Evolutionary conservation across 2,113 vertebrate species (phyloP).

Genomic region (Scartelaos histophorus): DNA sequence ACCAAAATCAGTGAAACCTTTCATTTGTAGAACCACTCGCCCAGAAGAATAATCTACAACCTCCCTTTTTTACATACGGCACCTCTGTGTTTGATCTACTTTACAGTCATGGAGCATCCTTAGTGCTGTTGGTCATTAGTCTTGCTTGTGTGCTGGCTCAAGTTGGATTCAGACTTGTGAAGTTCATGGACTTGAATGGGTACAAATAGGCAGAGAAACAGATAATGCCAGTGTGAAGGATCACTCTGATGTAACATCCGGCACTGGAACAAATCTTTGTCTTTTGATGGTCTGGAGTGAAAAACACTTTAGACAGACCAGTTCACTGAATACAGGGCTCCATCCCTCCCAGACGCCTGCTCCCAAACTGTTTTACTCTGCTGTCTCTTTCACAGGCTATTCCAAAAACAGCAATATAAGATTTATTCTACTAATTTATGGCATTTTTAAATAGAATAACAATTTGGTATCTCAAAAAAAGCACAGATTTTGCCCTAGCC

Average conservation of each 20-base stretch:
- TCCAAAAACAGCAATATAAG: background rate
- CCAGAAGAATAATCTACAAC: conserved; percentile 45
- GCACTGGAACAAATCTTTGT: conserved; percentile 50
- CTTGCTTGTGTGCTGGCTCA: conserved; percentile 49
- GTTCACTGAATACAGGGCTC: conserved; percentile 53
- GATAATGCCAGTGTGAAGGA: conserved; percentile 56
- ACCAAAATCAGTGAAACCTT: background rate
- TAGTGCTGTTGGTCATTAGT: conserved; percentile 48
- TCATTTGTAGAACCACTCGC: conserved; percentile 3
- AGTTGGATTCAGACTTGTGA: conserved; percentile 39
- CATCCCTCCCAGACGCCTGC: conserved; percentile 31
- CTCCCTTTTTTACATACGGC: conserved; percentile 40
- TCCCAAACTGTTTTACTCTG: conserved; percentile 29
- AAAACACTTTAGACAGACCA: conserved; percentile 60
- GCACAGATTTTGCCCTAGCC: too few species aligned
- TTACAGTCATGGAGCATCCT: conserved; percentile 41
- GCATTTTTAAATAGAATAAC: too few species aligned
- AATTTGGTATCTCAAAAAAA: too few species aligned
- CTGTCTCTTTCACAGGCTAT: background rate
- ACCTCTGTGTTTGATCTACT: conserved; percentile 49
- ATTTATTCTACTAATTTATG: background rate
- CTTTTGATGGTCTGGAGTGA: conserved; percentile 57
- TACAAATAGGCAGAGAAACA: conserved; percentile 60
- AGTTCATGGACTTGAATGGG: conserved; percentile 52
- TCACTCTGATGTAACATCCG: conserved; percentile 67